These are phyloP conservation scores for Bufo gargarizans DNA, from an alignment of 2,113 vertebrate species.

Conservation along the genomic window DNA sequence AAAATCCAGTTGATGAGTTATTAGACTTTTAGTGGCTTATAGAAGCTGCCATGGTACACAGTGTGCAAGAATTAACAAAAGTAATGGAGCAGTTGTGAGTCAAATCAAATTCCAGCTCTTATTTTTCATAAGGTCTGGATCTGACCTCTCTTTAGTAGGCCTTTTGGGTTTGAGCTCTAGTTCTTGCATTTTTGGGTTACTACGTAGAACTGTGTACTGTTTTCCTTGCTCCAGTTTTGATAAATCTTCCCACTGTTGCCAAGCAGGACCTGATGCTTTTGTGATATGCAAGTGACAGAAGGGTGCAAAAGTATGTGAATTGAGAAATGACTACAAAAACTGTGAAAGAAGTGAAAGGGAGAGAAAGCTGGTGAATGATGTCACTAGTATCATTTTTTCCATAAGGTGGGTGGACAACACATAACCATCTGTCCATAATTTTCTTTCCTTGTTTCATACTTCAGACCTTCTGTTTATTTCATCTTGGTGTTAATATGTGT, in stretches of 20 bases:
- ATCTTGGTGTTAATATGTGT: constrained; percentile 54
- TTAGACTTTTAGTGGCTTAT: background rate
- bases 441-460: constrained; percentile 10
- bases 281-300: background rate
- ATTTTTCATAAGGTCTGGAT: no score
- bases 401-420: constrained; percentile 9
- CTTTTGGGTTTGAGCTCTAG: background rate
- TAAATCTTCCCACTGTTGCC: background rate
- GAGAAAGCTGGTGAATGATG: background rate
- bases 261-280: background rate
- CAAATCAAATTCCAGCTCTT: no score
- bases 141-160: background rate
- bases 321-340: background rate
- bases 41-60: background rate
- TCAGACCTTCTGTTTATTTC: constrained; percentile 39
- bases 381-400: background rate
- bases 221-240: background rate
- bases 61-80: background rate
- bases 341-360: background rate
- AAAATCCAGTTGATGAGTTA: no score
- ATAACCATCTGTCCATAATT: constrained; percentile 19
- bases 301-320: background rate
- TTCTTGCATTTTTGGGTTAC: background rate
- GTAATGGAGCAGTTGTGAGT: background rate
- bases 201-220: background rate